These are phyloP conservation scores for Rhagium mordax DNA, from an alignment of 2,888 invertebrate genomes.

Conservation along the genomic window DNA sequence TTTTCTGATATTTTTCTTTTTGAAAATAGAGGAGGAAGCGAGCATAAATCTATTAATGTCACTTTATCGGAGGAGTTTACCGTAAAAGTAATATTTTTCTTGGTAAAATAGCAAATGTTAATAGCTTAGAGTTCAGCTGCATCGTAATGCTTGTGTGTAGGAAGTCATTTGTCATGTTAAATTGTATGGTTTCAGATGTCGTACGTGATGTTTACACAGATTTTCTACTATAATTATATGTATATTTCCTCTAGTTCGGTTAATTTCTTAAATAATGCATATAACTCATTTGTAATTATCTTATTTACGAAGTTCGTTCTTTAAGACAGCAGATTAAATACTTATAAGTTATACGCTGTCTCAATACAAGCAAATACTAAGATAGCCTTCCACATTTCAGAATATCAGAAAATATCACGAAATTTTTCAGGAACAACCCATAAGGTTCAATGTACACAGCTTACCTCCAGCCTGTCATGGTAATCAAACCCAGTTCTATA, in stretches of 20 bases:
- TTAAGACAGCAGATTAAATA: too few species aligned
- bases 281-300: not conserved
- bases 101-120: slow-evolving; percentile 1
- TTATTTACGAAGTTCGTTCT: not conserved
- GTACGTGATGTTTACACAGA: slow-evolving; percentile 45
- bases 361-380: too few species aligned
- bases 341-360: too few species aligned
- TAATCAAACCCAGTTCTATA: too few species aligned
- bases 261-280: slow-evolving; percentile 5
- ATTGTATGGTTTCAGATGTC: slow-evolving; percentile 34
- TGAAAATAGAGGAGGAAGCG: not conserved
- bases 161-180: slow-evolving; percentile 37
- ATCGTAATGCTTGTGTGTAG: slow-evolving; percentile 28
- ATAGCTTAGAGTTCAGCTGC: slow-evolving; percentile 21
- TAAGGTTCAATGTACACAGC: too few species aligned
- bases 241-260: slow-evolving; percentile 6
- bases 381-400: too few species aligned
- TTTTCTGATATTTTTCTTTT: not conserved
- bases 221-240: slow-evolving; percentile 37
- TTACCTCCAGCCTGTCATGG: too few species aligned
- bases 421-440: too few species aligned
- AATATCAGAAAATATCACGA: too few species aligned
- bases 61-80: not conserved
- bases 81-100: not conserved
- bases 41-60: not conserved